Percentiles rank a stretch among this genome's conserved stretches.
Evolutionary conservation across 2,113 vertebrate species (phyloP).

Genomic region (Macheiramphus alcinus): DNA sequence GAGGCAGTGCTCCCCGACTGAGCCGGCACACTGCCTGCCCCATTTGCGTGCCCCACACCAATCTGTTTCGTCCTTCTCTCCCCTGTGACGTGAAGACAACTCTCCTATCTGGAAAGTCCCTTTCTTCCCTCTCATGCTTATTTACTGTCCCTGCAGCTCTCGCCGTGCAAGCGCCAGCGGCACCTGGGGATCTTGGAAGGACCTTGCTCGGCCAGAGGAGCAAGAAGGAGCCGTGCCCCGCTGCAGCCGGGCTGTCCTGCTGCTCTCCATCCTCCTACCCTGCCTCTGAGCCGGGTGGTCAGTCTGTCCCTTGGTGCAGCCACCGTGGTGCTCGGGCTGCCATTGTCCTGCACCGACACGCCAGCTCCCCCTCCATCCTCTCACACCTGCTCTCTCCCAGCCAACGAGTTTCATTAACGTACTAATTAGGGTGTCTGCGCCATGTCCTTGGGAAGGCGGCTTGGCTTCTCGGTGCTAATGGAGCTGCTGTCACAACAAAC

Average conservation of each 20-base stretch:
- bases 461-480: not conserved
- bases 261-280: not conserved
- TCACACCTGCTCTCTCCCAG: not conserved
- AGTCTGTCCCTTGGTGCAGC: not conserved
- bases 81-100: not conserved
- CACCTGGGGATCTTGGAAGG: not conserved
- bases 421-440: conserved; percentile 4
- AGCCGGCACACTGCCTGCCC: not conserved
- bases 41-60: fast-evolving
- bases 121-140: not conserved
- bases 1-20: fast-evolving
- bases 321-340: not conserved
- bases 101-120: not conserved
- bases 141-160: not conserved
- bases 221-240: not conserved
- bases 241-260: not conserved
- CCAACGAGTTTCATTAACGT: not conserved
- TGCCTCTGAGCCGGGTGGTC: not conserved
- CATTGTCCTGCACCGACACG: fast-evolving
- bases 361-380: not conserved
- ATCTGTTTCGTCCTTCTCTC: not conserved
- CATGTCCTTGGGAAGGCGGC: not conserved
- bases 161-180: fast-evolving
- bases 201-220: not conserved
- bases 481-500: conserved; percentile 18